Conservation (phyloP, 2,113 vertebrate species). For the Podarcis cretensis region DNA sequence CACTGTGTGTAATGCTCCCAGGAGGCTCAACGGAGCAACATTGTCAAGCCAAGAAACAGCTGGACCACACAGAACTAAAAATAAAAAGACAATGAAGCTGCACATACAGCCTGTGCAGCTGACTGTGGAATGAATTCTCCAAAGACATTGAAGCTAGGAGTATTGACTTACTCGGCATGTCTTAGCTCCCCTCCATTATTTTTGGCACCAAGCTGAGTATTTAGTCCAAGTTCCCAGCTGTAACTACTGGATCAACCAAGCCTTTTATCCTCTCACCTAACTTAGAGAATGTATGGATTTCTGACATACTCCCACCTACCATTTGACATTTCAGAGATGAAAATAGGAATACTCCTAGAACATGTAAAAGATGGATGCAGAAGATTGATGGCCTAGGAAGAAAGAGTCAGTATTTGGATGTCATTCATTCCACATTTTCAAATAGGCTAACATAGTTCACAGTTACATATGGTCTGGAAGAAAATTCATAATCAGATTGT, state of each 20-base stretch:
- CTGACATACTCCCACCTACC: background rate
- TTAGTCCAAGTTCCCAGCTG: background rate
- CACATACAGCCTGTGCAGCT: background rate
- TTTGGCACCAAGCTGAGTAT: background rate
- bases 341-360: background rate
- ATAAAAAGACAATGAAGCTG: slow-evolving; percentile 36
- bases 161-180: background rate
- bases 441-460: too few species aligned
- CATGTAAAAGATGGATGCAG: background rate
- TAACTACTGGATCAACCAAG: background rate
- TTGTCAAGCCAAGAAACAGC: slow-evolving; percentile 43
- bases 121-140: background rate
- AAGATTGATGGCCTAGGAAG: background rate
- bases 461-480: too few species aligned
- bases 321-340: background rate
- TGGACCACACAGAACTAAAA: slow-evolving; percentile 59
- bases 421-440: too few species aligned
- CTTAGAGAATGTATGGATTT: background rate
- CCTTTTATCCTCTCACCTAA: background rate
- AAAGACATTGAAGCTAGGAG: background rate
- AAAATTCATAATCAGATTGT: too few species aligned
- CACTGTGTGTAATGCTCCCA: background rate
- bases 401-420: background rate
- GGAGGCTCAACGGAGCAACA: slow-evolving; percentile 24
- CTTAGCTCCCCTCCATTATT: background rate